phyloP scores from a whole-genome alignment of 2,113 vertebrate species.

The Austrofundulus limnaeus region DNA sequence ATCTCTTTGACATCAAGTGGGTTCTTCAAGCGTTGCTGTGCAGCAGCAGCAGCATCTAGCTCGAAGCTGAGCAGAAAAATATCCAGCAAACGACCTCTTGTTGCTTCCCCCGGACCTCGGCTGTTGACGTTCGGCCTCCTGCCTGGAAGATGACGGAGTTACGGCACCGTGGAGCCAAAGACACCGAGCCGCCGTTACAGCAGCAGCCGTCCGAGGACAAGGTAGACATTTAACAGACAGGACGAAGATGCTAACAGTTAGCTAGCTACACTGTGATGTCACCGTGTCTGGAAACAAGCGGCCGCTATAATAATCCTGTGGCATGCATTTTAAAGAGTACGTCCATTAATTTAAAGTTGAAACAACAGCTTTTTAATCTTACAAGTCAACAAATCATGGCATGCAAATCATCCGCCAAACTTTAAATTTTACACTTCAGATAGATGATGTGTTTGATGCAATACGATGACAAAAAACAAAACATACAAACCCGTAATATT shows the following conservation, averaged over 20 bases:
- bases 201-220: slow-evolving; percentile 73
- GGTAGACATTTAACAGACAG: slow-evolving; percentile 63
- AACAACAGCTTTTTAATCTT: rapidly evolving
- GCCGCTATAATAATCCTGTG: not conserved
- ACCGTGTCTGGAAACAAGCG: not conserved
- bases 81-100: not conserved
- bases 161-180: slow-evolving; percentile 73
- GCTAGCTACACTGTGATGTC: slow-evolving; percentile 7
- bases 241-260: slow-evolving; percentile 40
- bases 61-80: not conserved
- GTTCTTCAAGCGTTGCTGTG: slow-evolving; percentile 14
- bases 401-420: slow-evolving; percentile 37
- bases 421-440: slow-evolving; percentile 23
- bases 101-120: slow-evolving; percentile 32
- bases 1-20: not conserved
- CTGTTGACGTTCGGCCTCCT: slow-evolving; percentile 14
- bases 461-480: no score
- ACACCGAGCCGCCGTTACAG: slow-evolving; percentile 59
- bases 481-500: no score
- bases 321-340: not conserved
- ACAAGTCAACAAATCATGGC: not conserved
- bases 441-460: not conserved
- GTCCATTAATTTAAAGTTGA: not conserved
- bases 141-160: slow-evolving; percentile 75
- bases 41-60: slow-evolving; percentile 16